Conservation (phyloP, 1,140 invertebrate species). For the Probaryconus sp. region DNA sequence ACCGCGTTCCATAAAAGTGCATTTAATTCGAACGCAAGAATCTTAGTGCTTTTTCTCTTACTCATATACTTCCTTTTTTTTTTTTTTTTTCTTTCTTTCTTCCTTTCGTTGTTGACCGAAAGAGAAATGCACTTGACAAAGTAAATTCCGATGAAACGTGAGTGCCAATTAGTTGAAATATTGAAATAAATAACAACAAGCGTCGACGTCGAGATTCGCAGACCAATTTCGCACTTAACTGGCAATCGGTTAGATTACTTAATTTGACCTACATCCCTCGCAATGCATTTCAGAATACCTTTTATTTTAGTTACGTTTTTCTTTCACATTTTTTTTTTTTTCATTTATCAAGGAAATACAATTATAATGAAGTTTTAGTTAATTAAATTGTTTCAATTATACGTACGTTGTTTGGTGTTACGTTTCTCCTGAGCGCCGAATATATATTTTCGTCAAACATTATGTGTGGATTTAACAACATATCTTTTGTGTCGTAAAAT, state of each 20-base stretch:
- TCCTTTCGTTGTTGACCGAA: background rate
- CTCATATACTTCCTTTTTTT: background rate
- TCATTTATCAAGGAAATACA: conserved; percentile 1
- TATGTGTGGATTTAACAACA: background rate
- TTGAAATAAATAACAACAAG: conserved; percentile 33
- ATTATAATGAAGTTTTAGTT: conserved; percentile 21
- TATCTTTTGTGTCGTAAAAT: conserved; percentile 6
- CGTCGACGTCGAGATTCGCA: conserved; percentile 29
- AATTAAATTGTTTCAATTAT: conserved; percentile 16
- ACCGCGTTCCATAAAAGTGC: background rate
- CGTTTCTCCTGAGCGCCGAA: too few species aligned
- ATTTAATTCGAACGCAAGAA: conserved; percentile 2
- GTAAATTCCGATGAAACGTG: conserved; percentile 20
- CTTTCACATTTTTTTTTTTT: background rate
- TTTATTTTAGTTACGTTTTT: background rate
- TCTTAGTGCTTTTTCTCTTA: background rate
- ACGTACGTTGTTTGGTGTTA: background rate
- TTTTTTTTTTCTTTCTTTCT: conserved; percentile 9
- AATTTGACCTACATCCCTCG: conserved; percentile 43
- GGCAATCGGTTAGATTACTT: conserved; percentile 45
- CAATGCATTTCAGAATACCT: conserved; percentile 30
- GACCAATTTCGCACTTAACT: conserved; percentile 43
- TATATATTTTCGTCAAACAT: conserved; percentile 1
- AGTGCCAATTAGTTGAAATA: conserved; percentile 51
- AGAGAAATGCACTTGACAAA: background rate